Conservation (phyloP, 1,140 invertebrate species). For the Cotesia vestalis region DNA sequence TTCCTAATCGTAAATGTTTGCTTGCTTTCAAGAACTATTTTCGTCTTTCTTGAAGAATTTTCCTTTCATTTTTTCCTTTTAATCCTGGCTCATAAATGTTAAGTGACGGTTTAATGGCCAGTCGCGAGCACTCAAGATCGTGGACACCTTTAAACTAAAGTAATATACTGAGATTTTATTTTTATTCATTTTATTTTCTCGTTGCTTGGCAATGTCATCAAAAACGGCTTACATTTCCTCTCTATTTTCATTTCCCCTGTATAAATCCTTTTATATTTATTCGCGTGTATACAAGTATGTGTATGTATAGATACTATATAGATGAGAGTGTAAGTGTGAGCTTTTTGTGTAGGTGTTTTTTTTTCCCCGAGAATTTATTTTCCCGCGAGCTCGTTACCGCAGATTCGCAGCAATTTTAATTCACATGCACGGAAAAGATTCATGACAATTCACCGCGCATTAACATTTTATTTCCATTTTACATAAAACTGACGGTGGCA, state of each 20-base stretch:
- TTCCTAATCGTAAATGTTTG: no score
- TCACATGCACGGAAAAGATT: constrained; percentile 32
- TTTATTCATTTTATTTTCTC: background rate
- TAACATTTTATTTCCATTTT: constrained; percentile 41
- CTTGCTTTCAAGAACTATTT: no score
- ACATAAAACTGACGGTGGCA: no score
- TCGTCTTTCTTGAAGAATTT: background rate
- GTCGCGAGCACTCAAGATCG: constrained; percentile 31
- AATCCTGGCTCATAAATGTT: constrained; percentile 37
- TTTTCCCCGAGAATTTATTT: background rate
- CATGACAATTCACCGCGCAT: constrained; percentile 39
- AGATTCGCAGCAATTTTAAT: constrained; percentile 37
- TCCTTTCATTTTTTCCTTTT: constrained; percentile 14
- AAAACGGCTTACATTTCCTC: constrained; percentile 4
- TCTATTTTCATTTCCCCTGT: background rate
- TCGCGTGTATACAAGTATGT: no score
- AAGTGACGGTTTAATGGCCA: constrained; percentile 38
- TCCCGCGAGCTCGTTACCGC: constrained; percentile 11
- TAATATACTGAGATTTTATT: background rate
- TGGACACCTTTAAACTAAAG: constrained; percentile 21
- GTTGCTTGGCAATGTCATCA: constrained; percentile 1
- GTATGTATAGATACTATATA: no score
- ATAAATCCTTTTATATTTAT: background rate
- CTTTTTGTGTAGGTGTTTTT: background rate
- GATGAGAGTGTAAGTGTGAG: background rate